Conservation (phyloP, 2,888 invertebrate genomes). For the Imbricaverruca yamaguchii region DNA sequence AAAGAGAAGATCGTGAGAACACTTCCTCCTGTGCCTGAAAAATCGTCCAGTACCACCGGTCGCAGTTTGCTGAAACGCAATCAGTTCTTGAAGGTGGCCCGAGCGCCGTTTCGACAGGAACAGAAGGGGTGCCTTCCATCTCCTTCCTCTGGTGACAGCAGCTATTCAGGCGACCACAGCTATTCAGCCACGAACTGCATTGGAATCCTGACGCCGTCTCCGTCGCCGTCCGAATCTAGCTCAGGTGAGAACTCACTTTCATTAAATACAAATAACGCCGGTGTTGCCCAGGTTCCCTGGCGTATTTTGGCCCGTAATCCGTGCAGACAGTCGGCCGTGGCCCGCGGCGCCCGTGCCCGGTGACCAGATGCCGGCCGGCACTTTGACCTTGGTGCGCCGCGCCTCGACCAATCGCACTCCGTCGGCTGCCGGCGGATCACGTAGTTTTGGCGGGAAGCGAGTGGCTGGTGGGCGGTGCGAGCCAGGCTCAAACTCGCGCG, state of each 20-base stretch:
- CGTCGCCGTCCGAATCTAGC: constrained; percentile 10
- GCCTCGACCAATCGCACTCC: neutral
- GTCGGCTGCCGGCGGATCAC: neutral
- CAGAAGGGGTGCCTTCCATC: neutral
- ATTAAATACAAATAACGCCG: no score
- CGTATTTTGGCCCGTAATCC: neutral
- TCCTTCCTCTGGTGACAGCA: neutral
- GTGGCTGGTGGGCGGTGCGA: no score
- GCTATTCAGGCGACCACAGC: constrained; percentile 17
- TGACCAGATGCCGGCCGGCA: neutral
- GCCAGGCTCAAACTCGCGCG: no score
- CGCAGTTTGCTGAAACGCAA: constrained; percentile 20
- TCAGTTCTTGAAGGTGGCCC: constrained; percentile 9
- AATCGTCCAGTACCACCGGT: neutral
- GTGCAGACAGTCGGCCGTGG: neutral
- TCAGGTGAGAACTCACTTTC: neutral
- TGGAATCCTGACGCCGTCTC: constrained; percentile 8
- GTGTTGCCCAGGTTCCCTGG: no score
- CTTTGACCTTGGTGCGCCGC: neutral
- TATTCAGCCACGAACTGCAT: constrained; percentile 6
- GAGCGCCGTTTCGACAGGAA: neutral
- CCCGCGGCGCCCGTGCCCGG: neutral
- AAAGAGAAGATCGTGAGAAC: neutral
- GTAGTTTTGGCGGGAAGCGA: neutral
- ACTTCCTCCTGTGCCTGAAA: neutral